Conservation (phyloP, 2,888 invertebrate species). For the Buathra laborator region DNA sequence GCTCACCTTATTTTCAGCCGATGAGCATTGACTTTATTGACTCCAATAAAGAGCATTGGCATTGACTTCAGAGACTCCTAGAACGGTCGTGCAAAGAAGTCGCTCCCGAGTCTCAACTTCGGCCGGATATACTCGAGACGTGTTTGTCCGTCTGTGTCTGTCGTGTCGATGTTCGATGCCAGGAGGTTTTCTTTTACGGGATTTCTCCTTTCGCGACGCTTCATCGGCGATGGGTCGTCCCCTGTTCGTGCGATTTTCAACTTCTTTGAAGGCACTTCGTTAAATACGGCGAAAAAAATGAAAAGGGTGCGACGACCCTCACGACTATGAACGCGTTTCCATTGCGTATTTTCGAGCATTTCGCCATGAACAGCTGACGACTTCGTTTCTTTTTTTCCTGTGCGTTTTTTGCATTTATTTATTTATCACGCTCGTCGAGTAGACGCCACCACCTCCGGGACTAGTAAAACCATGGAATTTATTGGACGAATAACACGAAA, state of each 20-base stretch:
- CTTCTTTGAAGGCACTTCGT: constrained; percentile 10
- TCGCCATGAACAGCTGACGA: constrained; percentile 14
- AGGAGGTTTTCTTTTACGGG: background rate
- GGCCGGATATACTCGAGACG: too few species aligned
- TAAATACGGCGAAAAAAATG: background rate
- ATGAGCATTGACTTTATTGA: constrained; percentile 20
- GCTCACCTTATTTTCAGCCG: constrained; percentile 24
- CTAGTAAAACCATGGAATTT: constrained; percentile 77
- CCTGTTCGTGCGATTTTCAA: background rate
- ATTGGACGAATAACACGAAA: constrained; percentile 74
- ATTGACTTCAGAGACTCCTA: background rate
- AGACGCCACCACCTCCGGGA: constrained; percentile 53
- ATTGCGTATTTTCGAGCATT: background rate
- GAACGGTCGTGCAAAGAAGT: constrained; percentile 32
- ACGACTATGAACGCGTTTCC: background rate
- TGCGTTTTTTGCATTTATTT: constrained; percentile 73
- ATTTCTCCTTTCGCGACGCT: background rate
- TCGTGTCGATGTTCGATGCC: too few species aligned
- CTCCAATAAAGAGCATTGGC: background rate
- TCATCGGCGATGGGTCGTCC: background rate
- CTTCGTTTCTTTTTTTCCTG: constrained; percentile 2
- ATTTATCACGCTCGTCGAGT: constrained; percentile 71
- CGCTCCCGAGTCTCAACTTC: constrained; percentile 9
- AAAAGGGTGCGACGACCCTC: background rate
- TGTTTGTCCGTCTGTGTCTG: too few species aligned